A percentile compares a stretch with the other conserved stretches of the same genome.
Conservation (phyloP, 2,797 vertebrate genomes). For the Clarias platycephalus region DNA sequence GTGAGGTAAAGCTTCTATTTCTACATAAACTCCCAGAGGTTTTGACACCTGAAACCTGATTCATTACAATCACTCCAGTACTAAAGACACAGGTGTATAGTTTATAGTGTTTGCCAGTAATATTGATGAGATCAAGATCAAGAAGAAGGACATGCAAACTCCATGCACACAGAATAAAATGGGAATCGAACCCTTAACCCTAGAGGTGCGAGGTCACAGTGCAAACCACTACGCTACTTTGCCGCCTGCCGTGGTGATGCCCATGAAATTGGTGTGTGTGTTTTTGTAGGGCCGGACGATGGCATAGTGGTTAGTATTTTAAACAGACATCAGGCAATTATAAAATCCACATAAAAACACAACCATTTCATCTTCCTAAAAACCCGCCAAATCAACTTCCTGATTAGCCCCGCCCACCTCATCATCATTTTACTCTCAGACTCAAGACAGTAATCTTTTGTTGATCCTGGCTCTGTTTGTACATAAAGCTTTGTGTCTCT, state of each 20-base stretch:
- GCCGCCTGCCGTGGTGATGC: too few relatives aligned
- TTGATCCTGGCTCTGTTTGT: not conserved
- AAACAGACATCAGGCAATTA: not conserved
- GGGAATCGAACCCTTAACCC: too few relatives aligned
- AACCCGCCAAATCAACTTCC: slow-evolving; percentile 17
- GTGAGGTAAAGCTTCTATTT: too few relatives aligned
- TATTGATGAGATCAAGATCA: not conserved
- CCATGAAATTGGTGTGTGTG: too few relatives aligned
- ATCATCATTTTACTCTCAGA: not conserved
- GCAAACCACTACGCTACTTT: too few relatives aligned
- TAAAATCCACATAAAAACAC: not conserved
- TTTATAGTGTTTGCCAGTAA: not conserved
- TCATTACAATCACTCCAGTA: not conserved
- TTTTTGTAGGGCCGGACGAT: too few relatives aligned
- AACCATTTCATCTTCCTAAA: not conserved
- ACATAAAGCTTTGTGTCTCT: slow-evolving; percentile 1
- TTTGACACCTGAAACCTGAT: not conserved
- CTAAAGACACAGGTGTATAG: not conserved
- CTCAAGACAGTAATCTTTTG: not conserved
- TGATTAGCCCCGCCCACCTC: slow-evolving; percentile 7
- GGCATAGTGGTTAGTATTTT: not conserved
- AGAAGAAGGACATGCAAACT: too few relatives aligned
- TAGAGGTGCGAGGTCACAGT: too few relatives aligned
- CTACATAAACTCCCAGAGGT: not conserved
- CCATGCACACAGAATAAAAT: too few relatives aligned